phyloP scores from a whole-genome alignment of 1,140 invertebrate genomes.

The Stegodyphus mimosarum region DNA sequence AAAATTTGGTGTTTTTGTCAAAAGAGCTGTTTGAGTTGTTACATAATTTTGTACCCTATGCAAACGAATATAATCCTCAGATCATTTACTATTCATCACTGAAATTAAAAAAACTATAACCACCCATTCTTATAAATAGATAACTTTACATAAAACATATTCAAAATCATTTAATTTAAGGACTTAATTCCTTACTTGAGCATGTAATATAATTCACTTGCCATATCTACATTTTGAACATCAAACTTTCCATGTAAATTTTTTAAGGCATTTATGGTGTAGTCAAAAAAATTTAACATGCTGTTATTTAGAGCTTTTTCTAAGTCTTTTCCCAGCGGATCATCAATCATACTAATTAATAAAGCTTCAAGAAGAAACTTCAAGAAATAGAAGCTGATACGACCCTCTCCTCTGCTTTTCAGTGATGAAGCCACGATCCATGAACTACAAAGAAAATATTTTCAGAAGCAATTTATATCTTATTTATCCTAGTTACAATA shows the following conservation, averaged over 20 bases:
- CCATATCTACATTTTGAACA: conserved; percentile 2
- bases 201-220: conserved; percentile 41
- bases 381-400: conserved; percentile 41
- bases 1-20: too few relatives aligned
- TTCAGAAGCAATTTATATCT: too few relatives aligned
- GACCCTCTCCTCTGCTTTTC: conserved; percentile 25
- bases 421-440: conserved; percentile 48
- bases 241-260: conserved; percentile 33
- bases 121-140: too few relatives aligned
- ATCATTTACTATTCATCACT: too few relatives aligned
- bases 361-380: conserved; percentile 28
- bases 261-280: neutral
- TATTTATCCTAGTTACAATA: too few relatives aligned
- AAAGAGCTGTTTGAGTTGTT: too few relatives aligned
- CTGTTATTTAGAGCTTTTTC: conserved; percentile 1
- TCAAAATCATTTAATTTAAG: too few relatives aligned
- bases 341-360: neutral
- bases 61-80: too few relatives aligned
- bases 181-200: conserved; percentile 1
- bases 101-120: too few relatives aligned
- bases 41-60: too few relatives aligned
- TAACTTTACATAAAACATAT: too few relatives aligned
- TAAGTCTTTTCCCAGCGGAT: conserved; percentile 15
- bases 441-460: conserved; percentile 2
- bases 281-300: neutral